Evolutionary conservation across 2,797 vertebrate genomes (phyloP).

Genomic region (Catharus ustulatus): DNA sequence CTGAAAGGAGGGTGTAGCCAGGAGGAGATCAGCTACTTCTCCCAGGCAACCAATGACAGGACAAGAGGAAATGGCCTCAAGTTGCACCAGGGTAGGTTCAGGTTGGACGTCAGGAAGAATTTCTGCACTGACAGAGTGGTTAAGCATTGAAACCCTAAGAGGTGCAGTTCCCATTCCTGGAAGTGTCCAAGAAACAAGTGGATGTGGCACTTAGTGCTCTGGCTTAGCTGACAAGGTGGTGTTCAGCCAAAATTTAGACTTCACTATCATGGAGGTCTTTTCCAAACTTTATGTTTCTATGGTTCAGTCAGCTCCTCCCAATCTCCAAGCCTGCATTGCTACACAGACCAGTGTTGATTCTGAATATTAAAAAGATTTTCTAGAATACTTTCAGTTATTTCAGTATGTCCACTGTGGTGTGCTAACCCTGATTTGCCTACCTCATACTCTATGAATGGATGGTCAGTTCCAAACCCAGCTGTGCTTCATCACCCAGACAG

Average conservation of each 20-base stretch:
- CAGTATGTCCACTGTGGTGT: neutral
- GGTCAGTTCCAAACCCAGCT: neutral
- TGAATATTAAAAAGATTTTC: neutral
- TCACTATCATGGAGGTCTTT: neutral
- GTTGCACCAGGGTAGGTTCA: neutral
- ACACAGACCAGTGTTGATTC: neutral
- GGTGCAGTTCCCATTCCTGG: neutral
- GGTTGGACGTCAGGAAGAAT: neutral
- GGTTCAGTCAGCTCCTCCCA: neutral
- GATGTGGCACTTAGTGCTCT: neutral
- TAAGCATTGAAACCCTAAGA: neutral
- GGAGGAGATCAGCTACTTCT: neutral
- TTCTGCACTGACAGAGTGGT: neutral
- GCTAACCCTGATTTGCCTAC: neutral
- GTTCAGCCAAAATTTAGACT: neutral
- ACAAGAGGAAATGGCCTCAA: neutral
- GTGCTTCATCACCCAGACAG: neutral
- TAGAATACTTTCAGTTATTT: neutral
- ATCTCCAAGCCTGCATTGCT: neutral
- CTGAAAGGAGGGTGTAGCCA: neutral
- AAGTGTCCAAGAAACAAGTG: neutral
- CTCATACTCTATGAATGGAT: neutral
- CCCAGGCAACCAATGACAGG: neutral
- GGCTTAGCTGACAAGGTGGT: neutral
- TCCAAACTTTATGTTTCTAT: neutral